These are phyloP conservation scores for Epizoanthus ramosus DNA, from an alignment of 92 coral and sea anemone species.

Conservation along the genomic window DNA sequence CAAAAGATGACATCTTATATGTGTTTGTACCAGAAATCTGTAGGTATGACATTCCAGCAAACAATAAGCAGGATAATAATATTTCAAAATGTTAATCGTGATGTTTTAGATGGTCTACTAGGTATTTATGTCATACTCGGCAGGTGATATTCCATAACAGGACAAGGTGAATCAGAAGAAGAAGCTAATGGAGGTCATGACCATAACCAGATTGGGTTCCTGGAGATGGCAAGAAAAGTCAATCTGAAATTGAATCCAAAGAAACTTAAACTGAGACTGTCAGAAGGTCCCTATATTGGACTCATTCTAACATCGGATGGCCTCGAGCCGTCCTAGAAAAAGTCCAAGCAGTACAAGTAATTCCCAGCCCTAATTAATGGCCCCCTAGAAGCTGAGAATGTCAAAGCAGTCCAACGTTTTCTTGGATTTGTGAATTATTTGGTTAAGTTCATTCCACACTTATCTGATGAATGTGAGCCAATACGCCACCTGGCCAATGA, in stretches of 20 bases:
- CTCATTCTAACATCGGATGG: no score
- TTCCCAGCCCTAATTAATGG: constrained; percentile 13
- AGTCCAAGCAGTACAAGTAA: neutral
- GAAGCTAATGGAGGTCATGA: neutral
- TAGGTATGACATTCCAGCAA: no score
- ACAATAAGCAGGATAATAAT: no score
- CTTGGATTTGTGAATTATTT: constrained; percentile 31
- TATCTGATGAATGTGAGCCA: constrained; percentile 24
- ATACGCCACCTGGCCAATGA: constrained; percentile 11
- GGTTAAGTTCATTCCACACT: constrained; percentile 19
- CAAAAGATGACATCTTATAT: constrained; percentile 69
- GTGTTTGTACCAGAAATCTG: constrained; percentile 74
- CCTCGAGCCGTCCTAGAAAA: neutral
- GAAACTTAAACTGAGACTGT: neutral
- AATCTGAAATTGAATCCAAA: neutral
- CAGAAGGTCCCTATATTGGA: neutral
- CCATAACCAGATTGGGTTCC: neutral
- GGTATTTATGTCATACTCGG: no score
- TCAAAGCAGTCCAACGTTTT: constrained; percentile 28
- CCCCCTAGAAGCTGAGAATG: constrained; percentile 28
- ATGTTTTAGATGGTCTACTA: no score
- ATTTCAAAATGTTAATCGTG: no score
- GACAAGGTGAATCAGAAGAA: constrained; percentile 17
- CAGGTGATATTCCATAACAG: neutral
- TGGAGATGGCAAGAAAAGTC: constrained; percentile 3